phyloP scores from a whole-genome alignment of 2,113 vertebrate genomes.

The Seriola dumerili region DNA sequence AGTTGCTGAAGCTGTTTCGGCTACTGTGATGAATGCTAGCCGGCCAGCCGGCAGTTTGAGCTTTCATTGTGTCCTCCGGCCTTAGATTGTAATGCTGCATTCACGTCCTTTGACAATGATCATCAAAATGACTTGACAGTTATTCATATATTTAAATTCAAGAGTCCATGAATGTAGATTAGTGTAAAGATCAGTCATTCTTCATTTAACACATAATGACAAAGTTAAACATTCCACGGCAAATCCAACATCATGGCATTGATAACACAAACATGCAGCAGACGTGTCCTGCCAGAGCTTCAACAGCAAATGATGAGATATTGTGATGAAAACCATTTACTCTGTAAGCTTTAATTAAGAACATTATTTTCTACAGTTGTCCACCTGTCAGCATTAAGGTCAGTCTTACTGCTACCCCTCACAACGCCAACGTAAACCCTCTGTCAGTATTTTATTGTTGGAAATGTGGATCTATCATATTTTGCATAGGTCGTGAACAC shows the following conservation, averaged over 20 bases:
- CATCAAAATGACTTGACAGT: neutral
- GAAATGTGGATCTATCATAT: neutral
- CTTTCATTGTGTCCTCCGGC: neutral
- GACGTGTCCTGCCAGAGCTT: neutral
- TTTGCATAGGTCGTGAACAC: constrained; percentile 29
- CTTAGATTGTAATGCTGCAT: constrained; percentile 7
- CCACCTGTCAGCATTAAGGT: too few species aligned
- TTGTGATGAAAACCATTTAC: neutral
- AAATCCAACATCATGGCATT: neutral
- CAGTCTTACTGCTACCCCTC: neutral
- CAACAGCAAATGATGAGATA: neutral
- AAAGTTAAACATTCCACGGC: neutral
- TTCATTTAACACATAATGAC: neutral
- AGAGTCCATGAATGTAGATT: neutral
- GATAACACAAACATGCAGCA: neutral
- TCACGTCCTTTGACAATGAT: constrained; percentile 3
- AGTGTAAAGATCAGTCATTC: neutral
- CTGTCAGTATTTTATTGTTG: neutral
- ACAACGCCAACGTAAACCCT: neutral
- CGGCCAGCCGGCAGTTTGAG: constrained; percentile 12
- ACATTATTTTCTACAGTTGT: neutral
- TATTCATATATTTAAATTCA: neutral
- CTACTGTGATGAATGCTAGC: constrained; percentile 1
- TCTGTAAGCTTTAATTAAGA: neutral
- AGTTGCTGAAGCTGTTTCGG: neutral